These are phyloP conservation scores for Botia kubotai DNA, from an alignment of 2,797 vertebrate species.

Conservation along the genomic window DNA sequence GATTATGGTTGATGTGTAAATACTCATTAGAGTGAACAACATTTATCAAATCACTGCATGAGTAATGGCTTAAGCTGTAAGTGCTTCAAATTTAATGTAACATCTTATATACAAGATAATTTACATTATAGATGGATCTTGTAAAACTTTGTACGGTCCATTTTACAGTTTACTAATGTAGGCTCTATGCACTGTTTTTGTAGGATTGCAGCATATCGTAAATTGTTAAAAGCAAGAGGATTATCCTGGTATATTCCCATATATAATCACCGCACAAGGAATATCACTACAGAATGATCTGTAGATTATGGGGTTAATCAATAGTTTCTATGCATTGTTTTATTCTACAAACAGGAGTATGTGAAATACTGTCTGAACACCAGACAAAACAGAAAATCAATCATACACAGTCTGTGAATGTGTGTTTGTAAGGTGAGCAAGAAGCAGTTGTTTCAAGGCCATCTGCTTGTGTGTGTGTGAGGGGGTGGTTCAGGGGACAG, in stretches of 20 bases:
- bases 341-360: conserved; percentile 32
- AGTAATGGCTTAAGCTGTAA: not conserved
- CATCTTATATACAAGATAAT: not conserved
- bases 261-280: not conserved
- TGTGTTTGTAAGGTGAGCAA: conserved; percentile 70
- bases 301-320: conserved; percentile 15
- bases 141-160: conserved; percentile 2
- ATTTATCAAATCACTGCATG: not conserved
- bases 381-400: conserved; percentile 56
- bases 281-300: not conserved
- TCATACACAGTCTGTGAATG: conserved; percentile 39
- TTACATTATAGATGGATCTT: not conserved
- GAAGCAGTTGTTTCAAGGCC: conserved; percentile 73
- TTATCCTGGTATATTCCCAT: conserved; percentile 11
- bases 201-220: not conserved
- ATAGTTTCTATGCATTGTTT: conserved; percentile 39
- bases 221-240: conserved; percentile 27
- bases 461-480: conserved; percentile 73
- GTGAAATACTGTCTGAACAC: conserved; percentile 42
- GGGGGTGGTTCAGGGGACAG: conserved; percentile 59
- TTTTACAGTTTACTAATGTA: not conserved
- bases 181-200: too few species aligned
- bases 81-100: not conserved
- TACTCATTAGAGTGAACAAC: not conserved
- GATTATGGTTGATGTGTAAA: not conserved